Evolutionary conservation across 1,140 invertebrate species (phyloP).

Genomic region (Paracyclopina nana): DNA sequence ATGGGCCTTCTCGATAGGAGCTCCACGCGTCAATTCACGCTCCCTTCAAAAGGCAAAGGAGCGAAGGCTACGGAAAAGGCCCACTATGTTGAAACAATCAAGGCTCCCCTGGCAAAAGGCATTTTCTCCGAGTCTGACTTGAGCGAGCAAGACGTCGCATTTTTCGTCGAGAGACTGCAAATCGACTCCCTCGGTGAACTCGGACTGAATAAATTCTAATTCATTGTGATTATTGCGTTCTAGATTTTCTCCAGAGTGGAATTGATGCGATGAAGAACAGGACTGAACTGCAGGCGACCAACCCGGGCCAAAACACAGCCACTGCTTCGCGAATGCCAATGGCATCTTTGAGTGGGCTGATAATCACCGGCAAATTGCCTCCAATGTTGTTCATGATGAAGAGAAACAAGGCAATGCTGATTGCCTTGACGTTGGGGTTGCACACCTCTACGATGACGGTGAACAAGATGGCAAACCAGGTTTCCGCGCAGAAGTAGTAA

Average conservation of each 20-base stretch:
- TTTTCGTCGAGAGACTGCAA: too few species aligned
- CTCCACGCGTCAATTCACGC: too few species aligned
- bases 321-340: constrained; percentile 61
- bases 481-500: constrained; percentile 30
- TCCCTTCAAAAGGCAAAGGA: too few species aligned
- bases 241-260: not conserved
- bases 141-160: too few species aligned
- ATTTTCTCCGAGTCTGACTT: too few species aligned
- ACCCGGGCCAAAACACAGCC: constrained; percentile 62
- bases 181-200: too few species aligned
- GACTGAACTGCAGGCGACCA: not conserved
- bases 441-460: constrained; percentile 71
- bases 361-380: constrained; percentile 69
- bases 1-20: too few species aligned
- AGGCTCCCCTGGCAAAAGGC: too few species aligned
- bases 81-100: too few species aligned
- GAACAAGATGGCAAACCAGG: constrained; percentile 80
- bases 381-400: constrained; percentile 82
- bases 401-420: constrained; percentile 58
- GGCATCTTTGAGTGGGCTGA: constrained; percentile 54
- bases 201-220: too few species aligned
- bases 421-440: constrained; percentile 51
- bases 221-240: too few species aligned
- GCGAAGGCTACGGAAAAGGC: too few species aligned
- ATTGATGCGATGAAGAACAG: not conserved